Evolutionary conservation across 2,888 invertebrate species (phyloP).

Genomic region (Oxycera nigricornis): DNA sequence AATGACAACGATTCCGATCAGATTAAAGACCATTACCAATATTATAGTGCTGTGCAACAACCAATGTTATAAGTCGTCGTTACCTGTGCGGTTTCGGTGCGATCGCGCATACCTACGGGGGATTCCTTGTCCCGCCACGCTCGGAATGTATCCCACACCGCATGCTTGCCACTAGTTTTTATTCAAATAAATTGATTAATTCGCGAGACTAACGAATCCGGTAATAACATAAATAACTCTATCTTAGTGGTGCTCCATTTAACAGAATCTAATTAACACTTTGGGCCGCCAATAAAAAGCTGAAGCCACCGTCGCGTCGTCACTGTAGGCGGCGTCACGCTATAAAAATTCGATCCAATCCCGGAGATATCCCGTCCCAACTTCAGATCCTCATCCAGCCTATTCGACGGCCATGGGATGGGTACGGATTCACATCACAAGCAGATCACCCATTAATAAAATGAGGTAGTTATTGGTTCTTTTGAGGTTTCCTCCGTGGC

Average conservation of each 20-base stretch:
- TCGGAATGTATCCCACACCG: neutral
- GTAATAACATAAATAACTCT: constrained; percentile 26
- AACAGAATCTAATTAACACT: constrained; percentile 46
- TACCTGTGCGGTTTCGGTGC: neutral
- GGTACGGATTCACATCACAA: neutral
- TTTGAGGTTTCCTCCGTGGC: constrained; percentile 18
- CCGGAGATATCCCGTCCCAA: constrained; percentile 9
- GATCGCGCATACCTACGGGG: neutral
- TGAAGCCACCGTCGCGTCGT: constrained; percentile 16
- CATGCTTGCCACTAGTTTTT: neutral
- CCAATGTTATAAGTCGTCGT: neutral
- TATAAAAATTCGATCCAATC: constrained; percentile 37
- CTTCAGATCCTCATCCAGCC: neutral
- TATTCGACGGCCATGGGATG: neutral
- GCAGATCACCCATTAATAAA: constrained; percentile 24
- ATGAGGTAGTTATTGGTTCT: constrained; percentile 30
- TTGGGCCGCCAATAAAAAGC: constrained; percentile 27
- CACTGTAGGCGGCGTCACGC: constrained; percentile 28
- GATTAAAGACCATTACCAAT: neutral
- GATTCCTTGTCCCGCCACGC: neutral
- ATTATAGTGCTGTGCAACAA: neutral
- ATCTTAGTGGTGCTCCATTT: constrained; percentile 24
- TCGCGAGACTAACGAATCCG: constrained; percentile 4
- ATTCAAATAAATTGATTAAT: constrained; percentile 32
- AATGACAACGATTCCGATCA: neutral